Evolutionary conservation across 2,797 vertebrate species (phyloP).

Genomic region (Nasua narica): DNA sequence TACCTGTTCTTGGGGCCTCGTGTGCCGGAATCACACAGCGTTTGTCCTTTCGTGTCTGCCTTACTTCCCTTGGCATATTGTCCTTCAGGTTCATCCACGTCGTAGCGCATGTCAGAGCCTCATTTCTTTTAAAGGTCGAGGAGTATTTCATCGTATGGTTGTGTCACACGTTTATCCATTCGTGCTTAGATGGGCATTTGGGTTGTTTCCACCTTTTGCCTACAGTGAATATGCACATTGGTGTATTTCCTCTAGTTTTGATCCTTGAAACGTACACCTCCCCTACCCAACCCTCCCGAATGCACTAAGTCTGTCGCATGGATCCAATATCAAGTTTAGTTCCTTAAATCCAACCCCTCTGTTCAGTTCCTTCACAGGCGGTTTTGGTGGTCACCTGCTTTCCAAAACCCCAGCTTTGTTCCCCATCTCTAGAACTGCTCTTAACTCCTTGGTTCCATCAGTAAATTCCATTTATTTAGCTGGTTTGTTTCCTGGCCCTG

Average conservation of each 20-base stretch:
- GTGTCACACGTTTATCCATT: neutral
- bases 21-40: accelerated
- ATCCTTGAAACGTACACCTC: neutral
- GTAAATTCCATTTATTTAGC: accelerated
- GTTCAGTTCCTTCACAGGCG: neutral
- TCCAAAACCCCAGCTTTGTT: neutral
- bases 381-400: neutral
- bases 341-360: accelerated
- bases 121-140: neutral
- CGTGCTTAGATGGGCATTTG: accelerated
- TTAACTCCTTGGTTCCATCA: no score
- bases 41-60: neutral
- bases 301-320: neutral
- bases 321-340: neutral
- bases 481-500: neutral
- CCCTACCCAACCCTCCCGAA: neutral
- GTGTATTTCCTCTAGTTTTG: neutral
- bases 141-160: accelerated
- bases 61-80: neutral
- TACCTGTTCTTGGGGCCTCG: no score
- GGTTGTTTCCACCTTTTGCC: neutral
- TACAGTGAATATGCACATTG: neutral
- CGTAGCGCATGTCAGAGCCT: no score
- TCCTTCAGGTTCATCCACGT: neutral
- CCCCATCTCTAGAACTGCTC: neutral